These are phyloP conservation scores for Probaryconus sp. DNA, from an alignment of 1,140 invertebrate genomes.

Conservation along the genomic window DNA sequence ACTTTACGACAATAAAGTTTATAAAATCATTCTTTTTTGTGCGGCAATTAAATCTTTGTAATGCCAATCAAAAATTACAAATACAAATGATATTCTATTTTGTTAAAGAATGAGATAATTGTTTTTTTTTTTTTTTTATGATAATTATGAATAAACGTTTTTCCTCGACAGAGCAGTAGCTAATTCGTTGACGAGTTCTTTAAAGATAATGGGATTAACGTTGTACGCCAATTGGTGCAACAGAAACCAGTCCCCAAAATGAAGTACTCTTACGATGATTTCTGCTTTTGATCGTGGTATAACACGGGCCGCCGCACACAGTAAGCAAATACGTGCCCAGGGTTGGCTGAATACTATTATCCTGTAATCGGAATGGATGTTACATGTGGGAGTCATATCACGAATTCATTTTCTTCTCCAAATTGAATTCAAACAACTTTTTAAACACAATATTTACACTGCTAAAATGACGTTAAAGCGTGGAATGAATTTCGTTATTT, in stretches of 20 bases:
- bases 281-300: constrained; percentile 58
- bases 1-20: no score
- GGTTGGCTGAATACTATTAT: constrained; percentile 69
- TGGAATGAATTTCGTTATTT: no score
- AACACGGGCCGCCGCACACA: constrained; percentile 78
- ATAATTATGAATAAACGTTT: not conserved
- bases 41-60: no score
- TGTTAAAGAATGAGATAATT: no score
- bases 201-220: constrained; percentile 71
- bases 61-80: no score
- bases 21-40: no score
- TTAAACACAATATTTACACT: no score
- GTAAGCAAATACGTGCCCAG: constrained; percentile 78
- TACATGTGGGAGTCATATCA: not conserved
- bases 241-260: constrained; percentile 77
- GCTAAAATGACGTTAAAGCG: no score
- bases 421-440: no score
- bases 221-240: constrained; percentile 72
- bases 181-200: constrained; percentile 70
- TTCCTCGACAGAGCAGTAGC: constrained; percentile 51
- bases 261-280: constrained; percentile 55
- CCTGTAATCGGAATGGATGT: not conserved
- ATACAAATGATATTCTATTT: no score
- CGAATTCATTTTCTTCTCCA: no score
- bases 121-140: not conserved